Evolutionary conservation across 1,140 invertebrate genomes (phyloP), one percentile per base, ranked within the genome.

Genomic region (Grapholita molesta): DNA sequence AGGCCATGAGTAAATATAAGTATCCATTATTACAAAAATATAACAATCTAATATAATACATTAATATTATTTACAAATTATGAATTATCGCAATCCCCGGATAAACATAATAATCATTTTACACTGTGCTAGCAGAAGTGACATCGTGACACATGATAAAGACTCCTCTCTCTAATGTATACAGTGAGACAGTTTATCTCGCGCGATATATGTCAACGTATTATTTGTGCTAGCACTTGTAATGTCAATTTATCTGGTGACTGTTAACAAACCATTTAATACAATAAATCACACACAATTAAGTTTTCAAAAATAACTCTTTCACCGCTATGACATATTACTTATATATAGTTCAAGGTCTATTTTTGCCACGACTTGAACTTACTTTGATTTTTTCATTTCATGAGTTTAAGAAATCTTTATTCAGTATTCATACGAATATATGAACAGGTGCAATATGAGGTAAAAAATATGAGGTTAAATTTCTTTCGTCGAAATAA

Each of bases 11-110:
- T 42, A 65, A 67, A 69, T 72, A 72, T 69, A 57, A 68, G 24
- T 15, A 55, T 67, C 69, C 76, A 75, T 76, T 81, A 83, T 76
- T 86, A 87, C 70, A 89, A 87, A 89, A 89, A 89, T 84, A 87
- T 72, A 80, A 82, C 77, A 71, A 75, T 82, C 77, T 77, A 67
- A 70, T 84, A 79, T 69, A 74, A 65, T 71, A 75, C 15, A 74
- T 69, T 72, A 74, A 61, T 68, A 69, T 75, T 48, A 48, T 48
- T 48, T 21, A 48, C 42, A 48, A 48, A 7, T 48, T 21, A 21
- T 83, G 9, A 4, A 48, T 21, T 48, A 21, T 48, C 8, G 3
- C 42, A 48, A 48, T 48, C 42, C 15, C 42, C 6, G n/a, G n/a
- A 42, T 18, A 42, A 42, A 18, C 38, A 42, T 42, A 4, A 4